Evolutionary conservation across 2,113 vertebrate species (phyloP), one percentile per base, ranked within the genome.

Genomic region (Neogale vison): DNA sequence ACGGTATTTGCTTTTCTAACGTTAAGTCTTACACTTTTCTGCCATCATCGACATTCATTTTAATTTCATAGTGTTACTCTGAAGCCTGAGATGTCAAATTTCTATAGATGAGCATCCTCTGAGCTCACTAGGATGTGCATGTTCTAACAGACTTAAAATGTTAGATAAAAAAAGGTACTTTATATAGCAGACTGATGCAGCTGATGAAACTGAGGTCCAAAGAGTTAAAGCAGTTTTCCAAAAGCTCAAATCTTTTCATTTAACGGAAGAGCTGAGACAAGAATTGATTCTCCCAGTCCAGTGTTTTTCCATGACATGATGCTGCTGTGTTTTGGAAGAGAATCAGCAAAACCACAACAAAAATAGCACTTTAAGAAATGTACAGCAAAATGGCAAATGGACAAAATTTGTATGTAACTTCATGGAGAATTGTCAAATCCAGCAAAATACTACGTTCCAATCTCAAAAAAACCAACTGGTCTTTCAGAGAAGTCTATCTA

Each of bases 271-370:
- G 82, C 71, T 88, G 63, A 90, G 55, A 96, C 0, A 4, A 80
- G 88, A 92, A 94, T 42, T 85, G 45, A 94, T 80, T 85, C 61
- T 93, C 57, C 42, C 67, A 76, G 39, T 65, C 42, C 50, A 92
- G 80, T 77, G 47, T 96, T 98, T 97, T 95, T 92, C 95, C 93
- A 97, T 88, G 88, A 97, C 84, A 96, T 34, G 47, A 65, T 84
- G 36, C 82, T 86, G 72, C 92, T 95, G 29, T 57, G 23, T 95
- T 96, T 93, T 95, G 86, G 79, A 90, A 91, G 31, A 94, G 82
- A 95, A 91, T 97, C 86, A 72, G 59, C 90, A 45, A 97, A 95
- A 94, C 89, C 95, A 96, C 92, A 94, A 96, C 93, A 96, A 93
- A 98, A 97, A 95, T 34, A 96, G 72, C 39, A 82, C 96, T 97